Evolutionary conservation across 2,113 vertebrate genomes (phyloP).

Genomic region (Mastomys natalensis): DNA sequence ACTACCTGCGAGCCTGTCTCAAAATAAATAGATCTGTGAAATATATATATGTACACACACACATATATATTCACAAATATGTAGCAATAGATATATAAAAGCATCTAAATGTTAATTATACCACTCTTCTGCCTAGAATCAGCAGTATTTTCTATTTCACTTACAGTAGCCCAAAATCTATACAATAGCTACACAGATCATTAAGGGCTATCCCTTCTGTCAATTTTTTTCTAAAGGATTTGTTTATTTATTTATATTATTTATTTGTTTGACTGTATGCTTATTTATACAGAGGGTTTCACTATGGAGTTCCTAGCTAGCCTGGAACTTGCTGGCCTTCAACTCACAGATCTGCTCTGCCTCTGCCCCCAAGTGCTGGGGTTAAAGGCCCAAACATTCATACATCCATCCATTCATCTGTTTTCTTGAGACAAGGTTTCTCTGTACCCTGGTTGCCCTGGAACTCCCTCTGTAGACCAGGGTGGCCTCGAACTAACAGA

Average conservation of each 20-base stretch:
- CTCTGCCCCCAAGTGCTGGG: background rate
- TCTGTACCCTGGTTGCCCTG: no score
- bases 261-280: background rate
- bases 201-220: background rate
- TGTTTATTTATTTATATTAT: background rate
- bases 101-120: background rate
- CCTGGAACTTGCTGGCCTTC: background rate
- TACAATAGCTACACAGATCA: background rate
- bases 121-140: background rate
- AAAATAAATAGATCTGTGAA: background rate
- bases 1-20: background rate
- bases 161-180: constrained; percentile 20
- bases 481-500: no score
- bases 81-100: background rate
- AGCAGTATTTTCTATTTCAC: background rate
- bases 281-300: background rate
- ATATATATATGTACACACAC: no score
- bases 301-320: background rate
- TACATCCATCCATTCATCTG: no score
- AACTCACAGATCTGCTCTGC: background rate
- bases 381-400: background rate
- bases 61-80: background rate
- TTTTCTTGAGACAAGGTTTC: no score
- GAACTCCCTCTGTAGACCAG: no score
- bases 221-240: background rate